Percentiles rank a stretch among this genome's conserved stretches.
phyloP scores from a whole-genome alignment of 2,113 vertebrate species.

The Megaceryle torquata region DNA sequence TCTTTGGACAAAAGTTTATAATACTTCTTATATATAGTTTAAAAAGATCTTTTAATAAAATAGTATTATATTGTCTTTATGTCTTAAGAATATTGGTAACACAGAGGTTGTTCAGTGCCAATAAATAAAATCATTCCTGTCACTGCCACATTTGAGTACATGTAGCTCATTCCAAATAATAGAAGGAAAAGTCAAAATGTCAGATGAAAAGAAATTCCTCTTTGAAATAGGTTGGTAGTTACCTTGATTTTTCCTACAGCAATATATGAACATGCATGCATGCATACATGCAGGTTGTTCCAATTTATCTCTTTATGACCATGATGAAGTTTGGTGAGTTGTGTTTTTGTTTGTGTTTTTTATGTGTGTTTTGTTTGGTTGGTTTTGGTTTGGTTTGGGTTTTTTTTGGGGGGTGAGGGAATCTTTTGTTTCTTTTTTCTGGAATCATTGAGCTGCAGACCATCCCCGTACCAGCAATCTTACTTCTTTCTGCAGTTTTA shows the following conservation, averaged over 20 bases:
- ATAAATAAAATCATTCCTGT: background rate
- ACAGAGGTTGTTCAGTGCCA: background rate
- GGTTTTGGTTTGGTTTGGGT: too few relatives aligned
- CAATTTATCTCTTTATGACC: background rate
- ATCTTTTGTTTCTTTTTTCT: background rate
- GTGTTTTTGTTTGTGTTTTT: too few relatives aligned
- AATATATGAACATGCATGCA: background rate
- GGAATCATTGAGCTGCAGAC: background rate
- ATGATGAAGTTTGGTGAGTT: fast-evolving
- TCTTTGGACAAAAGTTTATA: background rate
- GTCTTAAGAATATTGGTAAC: background rate
- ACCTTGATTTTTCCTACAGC: background rate
- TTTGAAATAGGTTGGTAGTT: background rate
- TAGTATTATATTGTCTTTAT: background rate
- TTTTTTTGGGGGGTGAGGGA: background rate
- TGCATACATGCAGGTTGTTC: background rate
- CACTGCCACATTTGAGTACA: background rate
- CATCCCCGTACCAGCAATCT: background rate
- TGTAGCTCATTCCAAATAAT: background rate
- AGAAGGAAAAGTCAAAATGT: background rate
- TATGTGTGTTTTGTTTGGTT: too few relatives aligned
- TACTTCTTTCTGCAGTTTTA: background rate
- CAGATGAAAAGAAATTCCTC: background rate
- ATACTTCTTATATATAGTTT: background rate
- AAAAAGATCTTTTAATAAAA: background rate